Conservation (phyloP, 2,797 vertebrate species). For the Cuculus canorus region DNA sequence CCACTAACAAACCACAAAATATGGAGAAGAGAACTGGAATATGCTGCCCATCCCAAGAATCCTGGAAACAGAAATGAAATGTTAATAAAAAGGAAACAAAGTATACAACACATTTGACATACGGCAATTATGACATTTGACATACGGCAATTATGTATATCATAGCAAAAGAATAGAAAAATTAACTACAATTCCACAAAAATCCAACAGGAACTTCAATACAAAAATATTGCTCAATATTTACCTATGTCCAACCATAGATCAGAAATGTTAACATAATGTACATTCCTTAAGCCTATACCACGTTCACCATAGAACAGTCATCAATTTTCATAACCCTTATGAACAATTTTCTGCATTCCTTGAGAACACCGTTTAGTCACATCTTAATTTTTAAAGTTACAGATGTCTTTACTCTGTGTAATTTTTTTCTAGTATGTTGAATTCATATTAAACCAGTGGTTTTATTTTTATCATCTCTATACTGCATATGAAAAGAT, state of each 20-base stretch:
- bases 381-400: not conserved
- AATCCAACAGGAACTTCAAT: not conserved
- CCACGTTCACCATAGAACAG: not conserved
- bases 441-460: not conserved
- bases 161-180: not conserved
- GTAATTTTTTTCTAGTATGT: not conserved
- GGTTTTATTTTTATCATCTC: not conserved
- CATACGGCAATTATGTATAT: not conserved
- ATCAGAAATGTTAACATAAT: not conserved
- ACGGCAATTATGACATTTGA: not conserved
- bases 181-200: not conserved
- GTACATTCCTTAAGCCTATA: not conserved
- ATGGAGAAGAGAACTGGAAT: slow-evolving; percentile 97
- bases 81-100: not conserved
- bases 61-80: slow-evolving; percentile 75
- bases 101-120: not conserved
- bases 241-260: not conserved
- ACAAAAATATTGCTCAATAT: not conserved
- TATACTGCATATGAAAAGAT: not conserved
- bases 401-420: not conserved
- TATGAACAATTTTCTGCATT: not conserved
- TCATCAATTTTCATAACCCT: not conserved
- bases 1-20: slow-evolving; percentile 96
- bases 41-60: slow-evolving; percentile 97
- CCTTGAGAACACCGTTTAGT: not conserved